Conservation (phyloP, 1,140 invertebrate species). For the Tetramorium parvispinum region DNA sequence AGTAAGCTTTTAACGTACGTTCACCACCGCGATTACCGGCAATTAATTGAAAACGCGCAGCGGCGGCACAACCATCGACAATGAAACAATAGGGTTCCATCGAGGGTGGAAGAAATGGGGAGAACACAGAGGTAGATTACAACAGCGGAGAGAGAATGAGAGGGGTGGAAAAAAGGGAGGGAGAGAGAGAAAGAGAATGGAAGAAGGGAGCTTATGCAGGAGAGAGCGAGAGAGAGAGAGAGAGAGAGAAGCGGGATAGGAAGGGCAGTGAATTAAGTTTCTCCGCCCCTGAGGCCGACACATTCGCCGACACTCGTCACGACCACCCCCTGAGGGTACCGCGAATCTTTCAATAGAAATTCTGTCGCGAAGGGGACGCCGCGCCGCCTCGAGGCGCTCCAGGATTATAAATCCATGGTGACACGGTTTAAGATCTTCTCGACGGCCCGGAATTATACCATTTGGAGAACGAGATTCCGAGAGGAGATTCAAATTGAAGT, state of each 20-base stretch:
- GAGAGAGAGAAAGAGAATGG: neutral
- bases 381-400: constrained; percentile 65
- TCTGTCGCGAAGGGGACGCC: constrained; percentile 70
- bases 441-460: neutral
- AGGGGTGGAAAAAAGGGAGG: neutral
- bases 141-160: neutral
- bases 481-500: neutral
- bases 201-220: constrained; percentile 15
- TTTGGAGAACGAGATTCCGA: neutral
- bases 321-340: constrained; percentile 73
- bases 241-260: constrained; percentile 21
- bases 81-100: constrained; percentile 39
- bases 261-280: constrained; percentile 78
- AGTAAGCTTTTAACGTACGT: constrained; percentile 38
- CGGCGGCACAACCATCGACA: neutral
- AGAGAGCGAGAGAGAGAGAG: constrained; percentile 39
- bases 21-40: constrained; percentile 33
- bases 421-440: neutral
- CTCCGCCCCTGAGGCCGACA: constrained; percentile 78
- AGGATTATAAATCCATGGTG: constrained; percentile 38
- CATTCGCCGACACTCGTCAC: constrained; percentile 75
- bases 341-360: constrained; percentile 77
- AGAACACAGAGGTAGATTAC: constrained; percentile 37
- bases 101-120: neutral
- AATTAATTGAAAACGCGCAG: constrained; percentile 51